A percentile compares a stretch with the other conserved stretches of the same genome.
Conservation (phyloP, 2,888 invertebrate genomes). For the Dorcus hopei region DNA sequence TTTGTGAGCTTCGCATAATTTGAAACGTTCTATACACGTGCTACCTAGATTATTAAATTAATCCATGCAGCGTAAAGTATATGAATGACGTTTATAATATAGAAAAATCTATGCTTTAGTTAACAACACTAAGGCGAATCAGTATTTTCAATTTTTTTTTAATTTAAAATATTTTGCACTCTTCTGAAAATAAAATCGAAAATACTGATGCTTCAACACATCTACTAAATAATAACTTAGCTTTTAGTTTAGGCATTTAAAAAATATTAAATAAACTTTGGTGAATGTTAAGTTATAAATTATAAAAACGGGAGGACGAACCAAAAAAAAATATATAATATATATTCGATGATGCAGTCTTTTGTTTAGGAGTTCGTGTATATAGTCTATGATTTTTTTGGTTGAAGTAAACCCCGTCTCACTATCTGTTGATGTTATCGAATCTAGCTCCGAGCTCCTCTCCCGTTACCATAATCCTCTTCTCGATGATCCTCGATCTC, state of each 20-base stretch:
- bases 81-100: too few relatives aligned
- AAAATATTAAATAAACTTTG: neutral
- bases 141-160: too few relatives aligned
- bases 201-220: neutral
- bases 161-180: too few relatives aligned
- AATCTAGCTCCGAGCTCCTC: conserved; percentile 31
- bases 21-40: too few relatives aligned
- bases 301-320: neutral
- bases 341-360: neutral
- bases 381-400: neutral
- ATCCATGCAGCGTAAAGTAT: too few relatives aligned
- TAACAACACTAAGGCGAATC: too few relatives aligned
- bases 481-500: conserved; percentile 34
- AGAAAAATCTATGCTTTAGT: too few relatives aligned
- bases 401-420: neutral
- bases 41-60: too few relatives aligned
- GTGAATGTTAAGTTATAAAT: neutral
- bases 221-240: neutral
- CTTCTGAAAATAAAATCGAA: neutral
- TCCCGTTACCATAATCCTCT: conserved; percentile 31
- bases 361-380: neutral
- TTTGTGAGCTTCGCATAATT: too few relatives aligned
- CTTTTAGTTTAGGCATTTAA: neutral
- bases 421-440: conserved; percentile 33
- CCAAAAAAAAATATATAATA: neutral